Conservation (phyloP, 2,797 vertebrate genomes). For the Bovichtus variegatus region DNA sequence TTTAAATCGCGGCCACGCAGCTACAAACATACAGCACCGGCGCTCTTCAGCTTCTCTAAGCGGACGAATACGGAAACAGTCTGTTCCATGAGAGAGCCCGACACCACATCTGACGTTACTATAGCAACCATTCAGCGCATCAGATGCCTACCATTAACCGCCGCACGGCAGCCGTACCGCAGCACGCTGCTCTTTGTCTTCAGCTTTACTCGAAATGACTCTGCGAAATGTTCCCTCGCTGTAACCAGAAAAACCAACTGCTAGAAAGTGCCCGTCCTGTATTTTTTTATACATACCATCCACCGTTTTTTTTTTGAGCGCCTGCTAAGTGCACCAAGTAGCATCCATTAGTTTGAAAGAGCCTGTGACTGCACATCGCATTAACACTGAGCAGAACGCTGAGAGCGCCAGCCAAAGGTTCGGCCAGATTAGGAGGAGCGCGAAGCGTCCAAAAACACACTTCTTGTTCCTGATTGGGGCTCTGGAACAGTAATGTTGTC, state of each 20-base stretch:
- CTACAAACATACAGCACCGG: no score
- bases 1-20: no score
- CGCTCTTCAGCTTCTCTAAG: not conserved
- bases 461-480: not conserved
- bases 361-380: not conserved
- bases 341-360: conserved; percentile 30
- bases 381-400: conserved; percentile 13
- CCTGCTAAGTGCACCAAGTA: conserved; percentile 13
- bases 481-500: not conserved
- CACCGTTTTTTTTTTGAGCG: not conserved
- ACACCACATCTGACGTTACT: conserved; percentile 46
- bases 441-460: not conserved
- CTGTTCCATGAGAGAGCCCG: conserved; percentile 4
- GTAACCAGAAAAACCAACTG: not conserved
- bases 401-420: not conserved
- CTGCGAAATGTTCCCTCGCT: not conserved
- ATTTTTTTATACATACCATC: not conserved
- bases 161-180: not conserved
- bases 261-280: not conserved
- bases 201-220: not conserved
- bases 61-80: not conserved
- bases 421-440: not conserved
- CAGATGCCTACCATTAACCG: not conserved
- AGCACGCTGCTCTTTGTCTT: not conserved
- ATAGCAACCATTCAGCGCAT: conserved; percentile 27